Conservation (phyloP, 1,140 invertebrate genomes). For the Diabrotica virgifera region DNA sequence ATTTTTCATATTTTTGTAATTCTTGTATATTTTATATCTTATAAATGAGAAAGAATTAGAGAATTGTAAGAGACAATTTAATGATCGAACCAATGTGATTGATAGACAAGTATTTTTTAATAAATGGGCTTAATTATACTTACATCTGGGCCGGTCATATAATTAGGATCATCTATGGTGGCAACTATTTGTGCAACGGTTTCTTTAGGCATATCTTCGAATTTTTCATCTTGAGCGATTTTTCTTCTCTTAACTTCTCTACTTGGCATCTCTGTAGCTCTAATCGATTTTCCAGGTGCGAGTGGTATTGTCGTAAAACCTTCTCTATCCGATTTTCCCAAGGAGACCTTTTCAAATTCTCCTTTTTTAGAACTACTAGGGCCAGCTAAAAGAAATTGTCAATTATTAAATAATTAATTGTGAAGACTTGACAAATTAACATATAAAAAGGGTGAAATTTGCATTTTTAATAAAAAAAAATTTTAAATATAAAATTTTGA, state of each 20-base stretch:
- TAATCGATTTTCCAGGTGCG: conserved; percentile 41
- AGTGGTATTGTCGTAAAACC: conserved; percentile 67
- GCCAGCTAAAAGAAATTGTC: conserved; percentile 1
- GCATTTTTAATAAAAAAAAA: too few relatives aligned
- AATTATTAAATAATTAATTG: too few relatives aligned
- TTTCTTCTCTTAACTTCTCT: conserved; percentile 40
- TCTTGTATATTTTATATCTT: not conserved
- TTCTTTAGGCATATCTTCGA: conserved; percentile 64
- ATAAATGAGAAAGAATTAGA: conserved; percentile 6
- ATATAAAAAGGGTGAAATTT: too few relatives aligned
- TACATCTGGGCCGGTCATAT: conserved; percentile 80
- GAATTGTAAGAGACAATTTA: conserved; percentile 2
- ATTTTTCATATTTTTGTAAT: too few relatives aligned
- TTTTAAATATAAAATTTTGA: too few relatives aligned
- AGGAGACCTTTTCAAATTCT: conserved; percentile 65
- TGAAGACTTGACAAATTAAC: too few relatives aligned
- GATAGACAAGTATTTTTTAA: not conserved
- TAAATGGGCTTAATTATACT: conserved; percentile 36
- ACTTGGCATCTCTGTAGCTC: conserved; percentile 26
- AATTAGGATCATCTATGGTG: conserved; percentile 73
- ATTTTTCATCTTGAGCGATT: conserved; percentile 47
- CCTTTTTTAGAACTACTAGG: conserved; percentile 41
- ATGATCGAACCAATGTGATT: too few relatives aligned
- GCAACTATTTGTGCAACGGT: conserved; percentile 73
- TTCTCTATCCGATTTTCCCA: conserved; percentile 61